Evolutionary conservation across 35 echinoderm and acorn worm genomes (phyloP).

Genomic region (Hemicentrotus pulcherrimus): DNA sequence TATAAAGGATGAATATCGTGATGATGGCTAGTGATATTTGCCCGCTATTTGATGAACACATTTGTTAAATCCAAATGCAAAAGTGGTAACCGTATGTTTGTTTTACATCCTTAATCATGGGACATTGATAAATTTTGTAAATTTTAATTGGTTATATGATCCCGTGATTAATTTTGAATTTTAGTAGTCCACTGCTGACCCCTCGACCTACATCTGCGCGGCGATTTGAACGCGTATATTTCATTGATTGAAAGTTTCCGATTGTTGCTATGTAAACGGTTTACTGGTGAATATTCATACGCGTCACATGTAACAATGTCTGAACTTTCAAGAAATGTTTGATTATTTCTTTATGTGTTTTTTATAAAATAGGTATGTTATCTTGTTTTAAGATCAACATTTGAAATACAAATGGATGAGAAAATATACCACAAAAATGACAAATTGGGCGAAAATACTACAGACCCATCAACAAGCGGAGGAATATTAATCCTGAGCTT

Average conservation of each 20-base stretch:
- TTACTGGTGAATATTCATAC: background rate
- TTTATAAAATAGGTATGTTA: too few species aligned
- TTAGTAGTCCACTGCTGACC: background rate
- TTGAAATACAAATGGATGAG: background rate
- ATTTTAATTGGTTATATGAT: too few species aligned
- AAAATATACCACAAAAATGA: background rate
- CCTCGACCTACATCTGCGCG: background rate
- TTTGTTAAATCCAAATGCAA: too few species aligned
- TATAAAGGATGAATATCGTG: too few species aligned
- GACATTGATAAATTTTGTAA: too few species aligned
- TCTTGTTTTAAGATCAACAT: background rate
- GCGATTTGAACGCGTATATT: background rate
- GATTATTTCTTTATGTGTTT: too few species aligned
- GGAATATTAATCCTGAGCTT: background rate
- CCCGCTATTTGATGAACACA: too few species aligned
- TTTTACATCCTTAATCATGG: too few species aligned
- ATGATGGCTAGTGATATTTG: too few species aligned
- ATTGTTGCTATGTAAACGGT: slow-evolving; percentile 31
- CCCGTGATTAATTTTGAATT: too few species aligned
- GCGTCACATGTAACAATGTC: background rate
- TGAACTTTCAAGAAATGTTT: too few species aligned
- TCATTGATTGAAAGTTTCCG: slow-evolving; percentile 42
- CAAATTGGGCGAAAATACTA: background rate
- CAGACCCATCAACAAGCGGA: background rate
- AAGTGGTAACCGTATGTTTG: too few species aligned